A percentile compares a stretch with the other conserved stretches of the same genome.
Evolutionary conservation across 2,797 vertebrate species (phyloP).

Genomic region (Prunella strophiata): DNA sequence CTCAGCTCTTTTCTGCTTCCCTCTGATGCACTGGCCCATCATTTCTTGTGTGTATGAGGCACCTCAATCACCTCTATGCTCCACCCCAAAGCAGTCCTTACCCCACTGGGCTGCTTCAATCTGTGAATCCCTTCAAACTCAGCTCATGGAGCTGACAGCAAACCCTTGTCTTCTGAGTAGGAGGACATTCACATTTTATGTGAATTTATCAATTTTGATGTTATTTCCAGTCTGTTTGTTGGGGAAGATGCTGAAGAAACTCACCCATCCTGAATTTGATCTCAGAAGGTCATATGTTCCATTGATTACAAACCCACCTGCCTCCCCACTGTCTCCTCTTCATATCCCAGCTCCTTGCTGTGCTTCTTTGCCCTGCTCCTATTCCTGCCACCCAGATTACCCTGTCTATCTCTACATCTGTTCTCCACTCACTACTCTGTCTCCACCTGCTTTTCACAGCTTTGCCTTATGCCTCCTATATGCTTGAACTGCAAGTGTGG

Average conservation of each 20-base stretch:
- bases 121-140: not conserved
- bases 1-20: not conserved
- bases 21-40: not conserved
- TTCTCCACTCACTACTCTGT: not conserved
- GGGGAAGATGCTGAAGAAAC: not conserved
- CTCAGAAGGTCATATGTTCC: not conserved
- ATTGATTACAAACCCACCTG: not conserved
- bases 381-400: not conserved
- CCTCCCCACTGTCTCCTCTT: not conserved
- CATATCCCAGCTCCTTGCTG: not conserved
- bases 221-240: not conserved
- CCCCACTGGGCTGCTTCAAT: rapidly evolving
- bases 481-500: not conserved
- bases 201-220: not conserved
- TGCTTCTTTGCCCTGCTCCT: not conserved
- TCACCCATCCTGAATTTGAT: not conserved
- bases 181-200: not conserved
- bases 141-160: not conserved
- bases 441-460: not conserved
- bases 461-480: not conserved
- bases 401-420: not conserved
- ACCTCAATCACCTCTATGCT: not conserved
- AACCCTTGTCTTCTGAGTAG: not conserved
- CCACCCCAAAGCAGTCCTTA: not conserved
- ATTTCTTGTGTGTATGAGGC: not conserved